phyloP scores from a whole-genome alignment of 2,888 invertebrate species.

The Alloscopus bannaensis region DNA sequence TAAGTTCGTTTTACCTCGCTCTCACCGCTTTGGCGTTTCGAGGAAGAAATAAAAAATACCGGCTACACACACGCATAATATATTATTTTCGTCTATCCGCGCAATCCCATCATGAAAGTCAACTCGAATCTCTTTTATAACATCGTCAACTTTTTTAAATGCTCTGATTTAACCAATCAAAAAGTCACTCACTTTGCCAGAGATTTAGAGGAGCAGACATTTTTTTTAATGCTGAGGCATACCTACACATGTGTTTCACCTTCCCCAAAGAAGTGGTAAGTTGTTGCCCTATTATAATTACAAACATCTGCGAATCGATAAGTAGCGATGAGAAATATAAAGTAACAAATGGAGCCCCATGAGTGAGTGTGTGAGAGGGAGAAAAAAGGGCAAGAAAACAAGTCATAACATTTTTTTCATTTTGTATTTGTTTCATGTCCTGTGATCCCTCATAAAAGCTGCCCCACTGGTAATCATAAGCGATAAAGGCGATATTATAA shows the following conservation, averaged over 20 bases:
- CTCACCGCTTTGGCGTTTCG: neutral
- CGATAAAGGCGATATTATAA: conserved; percentile 65
- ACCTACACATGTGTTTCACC: conserved; percentile 26
- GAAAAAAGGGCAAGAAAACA: conserved; percentile 11
- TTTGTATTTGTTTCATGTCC: conserved; percentile 2
- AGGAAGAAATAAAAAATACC: conserved; percentile 10
- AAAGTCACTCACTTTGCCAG: conserved; percentile 56
- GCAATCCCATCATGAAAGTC: neutral
- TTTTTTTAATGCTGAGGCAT: too few species aligned
- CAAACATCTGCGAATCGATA: conserved; percentile 65
- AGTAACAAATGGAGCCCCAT: too few species aligned
- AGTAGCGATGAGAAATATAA: conserved; percentile 16
- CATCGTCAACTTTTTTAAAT: conserved; percentile 44
- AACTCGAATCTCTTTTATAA: conserved; percentile 19
- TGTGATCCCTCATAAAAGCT: conserved; percentile 35
- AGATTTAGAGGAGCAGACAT: too few species aligned
- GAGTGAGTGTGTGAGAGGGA: too few species aligned
- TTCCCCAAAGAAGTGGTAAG: conserved; percentile 37
- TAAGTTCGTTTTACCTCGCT: too few species aligned
- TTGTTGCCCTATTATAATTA: conserved; percentile 66
- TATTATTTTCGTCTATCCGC: neutral
- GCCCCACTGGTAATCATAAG: conserved; percentile 57
- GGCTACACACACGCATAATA: too few species aligned
- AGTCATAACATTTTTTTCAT: conserved; percentile 10
- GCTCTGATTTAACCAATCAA: conserved; percentile 62